Evolutionary conservation across 2,113 vertebrate species (phyloP), one percentile per base, ranked within the genome.

Genomic region (Gobius niger): DNA sequence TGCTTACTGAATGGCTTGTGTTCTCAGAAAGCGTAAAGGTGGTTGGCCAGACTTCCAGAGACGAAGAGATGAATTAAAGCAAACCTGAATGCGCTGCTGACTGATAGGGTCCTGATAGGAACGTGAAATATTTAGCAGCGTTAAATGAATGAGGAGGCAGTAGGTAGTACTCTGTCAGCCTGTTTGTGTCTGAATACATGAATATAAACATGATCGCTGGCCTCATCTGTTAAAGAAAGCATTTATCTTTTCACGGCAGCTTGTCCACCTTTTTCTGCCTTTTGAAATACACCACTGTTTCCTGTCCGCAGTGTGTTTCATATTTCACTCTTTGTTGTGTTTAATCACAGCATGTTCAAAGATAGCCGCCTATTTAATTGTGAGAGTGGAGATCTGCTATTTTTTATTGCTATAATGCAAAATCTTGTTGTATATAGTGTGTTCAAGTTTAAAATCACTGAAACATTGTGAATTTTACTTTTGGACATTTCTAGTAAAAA

Each of bases 71-170:
- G 64, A 44, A 64, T 69, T 59, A 56, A 59, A 68, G 51, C 54
- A 9, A 53, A 46, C 16, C 34, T 46, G 51, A 46, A 67, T 46
- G 61, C 50, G 12, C 49, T 40, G 51, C 7, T 82, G 79, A 84
- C 73, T 6, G 72, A 89, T 69, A 9, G 53, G 53, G 59, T 79
- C 77, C 74, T 56, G 71, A 77, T 73, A 57, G 63, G 34, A 70
- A 57, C 73, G 73, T 86, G 75, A 83, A 89, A 87, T 82, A 89
- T 89, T 88, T 82, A 87, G 76, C 68, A 44, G 47, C 14, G 52
- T 73, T 80, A 74, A 88, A 85, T 84, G 75, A 72, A 83, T 63
- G 65, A 53, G 63, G 71, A 68, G 71, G 52, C 24, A 53, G 53
- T 16, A 15, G 63, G 72, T 24, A 44, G 75, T 42, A 44, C 50